Conservation (phyloP, 2,888 invertebrate genomes). For the Amblyjoppa proteus region DNA sequence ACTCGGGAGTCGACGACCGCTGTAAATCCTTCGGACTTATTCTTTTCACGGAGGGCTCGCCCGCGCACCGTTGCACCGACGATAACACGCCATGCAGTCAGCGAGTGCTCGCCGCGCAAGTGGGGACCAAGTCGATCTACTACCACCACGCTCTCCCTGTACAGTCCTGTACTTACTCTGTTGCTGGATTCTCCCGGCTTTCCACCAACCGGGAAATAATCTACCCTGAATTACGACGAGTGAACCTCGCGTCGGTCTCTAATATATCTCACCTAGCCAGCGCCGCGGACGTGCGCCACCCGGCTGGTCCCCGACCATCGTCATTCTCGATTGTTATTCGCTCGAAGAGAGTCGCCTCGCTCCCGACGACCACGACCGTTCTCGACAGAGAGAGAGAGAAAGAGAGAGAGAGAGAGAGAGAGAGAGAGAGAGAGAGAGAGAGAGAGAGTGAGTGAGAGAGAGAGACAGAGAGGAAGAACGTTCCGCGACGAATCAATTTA, state of each 20-base stretch:
- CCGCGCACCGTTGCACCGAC: slow-evolving; percentile 45
- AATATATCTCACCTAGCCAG: slow-evolving; percentile 12
- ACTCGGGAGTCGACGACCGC: slow-evolving; percentile 39
- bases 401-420: too few species aligned
- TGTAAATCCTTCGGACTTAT: slow-evolving; percentile 64
- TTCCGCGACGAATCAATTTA: slow-evolving; percentile 48
- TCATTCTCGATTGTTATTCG: slow-evolving; percentile 30
- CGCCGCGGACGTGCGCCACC: slow-evolving; percentile 7
- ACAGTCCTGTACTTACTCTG: slow-evolving; percentile 13
- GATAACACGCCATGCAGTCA: slow-evolving; percentile 52
- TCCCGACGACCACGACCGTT: too few species aligned
- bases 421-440: not conserved
- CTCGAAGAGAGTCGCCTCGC: not conserved
- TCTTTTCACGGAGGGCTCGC: slow-evolving; percentile 53
- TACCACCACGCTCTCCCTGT: slow-evolving; percentile 13
- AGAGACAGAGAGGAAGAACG: not conserved
- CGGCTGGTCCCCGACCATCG: slow-evolving; percentile 13
- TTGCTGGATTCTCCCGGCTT: slow-evolving; percentile 19
- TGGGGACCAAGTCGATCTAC: slow-evolving; percentile 5
- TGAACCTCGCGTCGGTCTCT: slow-evolving; percentile 6
- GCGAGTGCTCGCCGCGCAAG: not conserved
- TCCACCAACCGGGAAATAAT: slow-evolving; percentile 6
- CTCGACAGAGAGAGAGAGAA: too few species aligned
- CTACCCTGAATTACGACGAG: slow-evolving; percentile 46
- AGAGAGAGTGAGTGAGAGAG: not conserved